phyloP scores from a whole-genome alignment of 2,797 vertebrate species.

The Petrocephalus sullivani region DNA sequence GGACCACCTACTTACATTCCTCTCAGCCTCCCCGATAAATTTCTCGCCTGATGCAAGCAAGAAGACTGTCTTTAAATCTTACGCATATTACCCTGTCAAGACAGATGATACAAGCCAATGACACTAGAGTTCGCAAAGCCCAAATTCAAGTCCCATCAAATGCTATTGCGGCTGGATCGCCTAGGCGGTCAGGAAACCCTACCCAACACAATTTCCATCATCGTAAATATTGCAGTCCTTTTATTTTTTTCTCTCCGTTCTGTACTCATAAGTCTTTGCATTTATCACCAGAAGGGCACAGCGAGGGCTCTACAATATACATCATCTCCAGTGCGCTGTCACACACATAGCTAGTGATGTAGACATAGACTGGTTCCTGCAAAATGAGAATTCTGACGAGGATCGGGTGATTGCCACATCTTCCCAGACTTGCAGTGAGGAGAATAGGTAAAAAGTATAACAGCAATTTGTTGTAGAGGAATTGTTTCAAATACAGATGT shows the following conservation, averaged over 20 bases:
- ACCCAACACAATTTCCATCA: neutral
- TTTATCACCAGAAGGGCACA: conserved; percentile 5
- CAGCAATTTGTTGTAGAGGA: neutral
- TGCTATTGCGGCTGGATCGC: neutral
- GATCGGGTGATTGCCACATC: neutral
- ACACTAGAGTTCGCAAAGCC: neutral
- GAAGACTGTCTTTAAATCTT: neutral
- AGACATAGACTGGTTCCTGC: neutral
- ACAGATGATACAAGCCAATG: neutral
- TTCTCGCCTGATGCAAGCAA: neutral
- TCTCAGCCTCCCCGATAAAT: neutral
- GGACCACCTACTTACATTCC: neutral
- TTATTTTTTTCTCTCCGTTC: neutral
- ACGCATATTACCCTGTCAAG: neutral
- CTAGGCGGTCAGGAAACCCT: neutral
- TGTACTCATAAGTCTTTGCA: neutral
- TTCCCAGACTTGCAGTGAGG: neutral
- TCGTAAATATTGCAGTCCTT: neutral
- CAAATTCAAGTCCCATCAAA: conserved; percentile 3
- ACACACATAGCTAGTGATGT: neutral
- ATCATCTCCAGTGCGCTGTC: neutral
- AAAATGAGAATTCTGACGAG: neutral
- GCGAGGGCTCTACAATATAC: neutral
- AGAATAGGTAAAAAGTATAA: neutral
- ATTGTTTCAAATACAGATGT: neutral